Conservation (phyloP, 2,113 vertebrate genomes). For the Chlamydotis undulata region DNA sequence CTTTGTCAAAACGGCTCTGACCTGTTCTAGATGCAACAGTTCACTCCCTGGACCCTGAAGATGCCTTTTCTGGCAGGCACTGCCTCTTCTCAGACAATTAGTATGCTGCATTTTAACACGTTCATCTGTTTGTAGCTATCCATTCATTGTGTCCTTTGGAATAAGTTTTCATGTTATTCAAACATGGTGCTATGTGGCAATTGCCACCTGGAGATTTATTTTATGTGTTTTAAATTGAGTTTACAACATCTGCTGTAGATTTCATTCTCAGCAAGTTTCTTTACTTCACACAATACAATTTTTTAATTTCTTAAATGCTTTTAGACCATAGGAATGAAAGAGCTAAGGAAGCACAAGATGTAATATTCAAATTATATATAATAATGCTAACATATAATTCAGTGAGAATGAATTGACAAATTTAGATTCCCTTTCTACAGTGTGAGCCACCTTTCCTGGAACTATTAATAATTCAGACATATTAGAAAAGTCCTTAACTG, state of each 20-base stretch:
- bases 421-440: neutral
- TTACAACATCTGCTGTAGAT: neutral
- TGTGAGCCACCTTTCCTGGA: slow-evolving; percentile 17
- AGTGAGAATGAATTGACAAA: slow-evolving; percentile 16
- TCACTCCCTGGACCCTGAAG: neutral
- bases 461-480: slow-evolving; percentile 16
- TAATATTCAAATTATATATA: slow-evolving; percentile 18
- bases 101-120: neutral
- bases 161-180: neutral
- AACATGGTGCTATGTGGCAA: neutral
- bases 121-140: neutral
- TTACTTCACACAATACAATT: neutral
- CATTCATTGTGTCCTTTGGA: neutral
- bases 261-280: neutral
- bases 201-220: neutral
- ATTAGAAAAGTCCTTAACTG: neutral
- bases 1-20: neutral
- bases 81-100: neutral
- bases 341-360: neutral
- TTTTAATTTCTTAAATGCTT: slow-evolving; percentile 40
- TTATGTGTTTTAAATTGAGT: neutral
- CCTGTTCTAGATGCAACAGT: neutral
- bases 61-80: neutral
- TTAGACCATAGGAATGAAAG: neutral
- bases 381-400: slow-evolving; percentile 7